Percentiles rank a stretch among this genome's conserved stretches.
Evolutionary conservation across 2,113 vertebrate species (phyloP).

Genomic region (Polyodon spathula): DNA sequence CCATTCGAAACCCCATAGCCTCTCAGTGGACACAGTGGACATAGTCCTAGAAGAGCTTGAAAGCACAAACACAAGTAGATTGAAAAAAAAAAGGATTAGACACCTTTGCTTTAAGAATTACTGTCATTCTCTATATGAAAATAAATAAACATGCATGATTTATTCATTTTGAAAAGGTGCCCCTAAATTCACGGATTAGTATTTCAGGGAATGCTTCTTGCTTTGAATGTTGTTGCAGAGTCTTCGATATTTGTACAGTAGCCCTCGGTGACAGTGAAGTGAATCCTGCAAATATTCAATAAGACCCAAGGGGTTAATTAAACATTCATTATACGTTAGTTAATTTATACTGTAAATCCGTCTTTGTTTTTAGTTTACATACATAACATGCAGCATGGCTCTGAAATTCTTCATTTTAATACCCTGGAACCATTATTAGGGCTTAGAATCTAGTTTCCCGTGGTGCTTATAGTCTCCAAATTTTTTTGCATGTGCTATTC

Average conservation of each 20-base stretch:
- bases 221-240: constrained; percentile 18
- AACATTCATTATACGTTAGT: constrained; percentile 51
- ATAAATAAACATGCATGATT: no score
- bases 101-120: no score
- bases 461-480: not conserved
- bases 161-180: not conserved
- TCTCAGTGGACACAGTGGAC: no score
- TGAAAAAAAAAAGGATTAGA: no score
- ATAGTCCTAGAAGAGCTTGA: no score
- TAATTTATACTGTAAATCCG: constrained; percentile 55
- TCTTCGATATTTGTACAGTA: constrained; percentile 29
- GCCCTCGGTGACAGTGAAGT: constrained; percentile 51
- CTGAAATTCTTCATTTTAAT: constrained; percentile 33
- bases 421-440: constrained; percentile 17
- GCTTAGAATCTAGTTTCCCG: constrained; percentile 1
- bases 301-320: constrained; percentile 42
- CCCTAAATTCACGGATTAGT: not conserved
- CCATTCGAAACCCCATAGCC: no score
- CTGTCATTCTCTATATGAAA: no score
- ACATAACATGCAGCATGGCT: constrained; percentile 32
- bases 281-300: constrained; percentile 47
- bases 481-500: constrained; percentile 17
- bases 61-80: no score
- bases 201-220: no score
- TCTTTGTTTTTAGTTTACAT: constrained; percentile 61